Conservation (phyloP, 2,113 vertebrate species). For the Puntigrus tetrazona region DNA sequence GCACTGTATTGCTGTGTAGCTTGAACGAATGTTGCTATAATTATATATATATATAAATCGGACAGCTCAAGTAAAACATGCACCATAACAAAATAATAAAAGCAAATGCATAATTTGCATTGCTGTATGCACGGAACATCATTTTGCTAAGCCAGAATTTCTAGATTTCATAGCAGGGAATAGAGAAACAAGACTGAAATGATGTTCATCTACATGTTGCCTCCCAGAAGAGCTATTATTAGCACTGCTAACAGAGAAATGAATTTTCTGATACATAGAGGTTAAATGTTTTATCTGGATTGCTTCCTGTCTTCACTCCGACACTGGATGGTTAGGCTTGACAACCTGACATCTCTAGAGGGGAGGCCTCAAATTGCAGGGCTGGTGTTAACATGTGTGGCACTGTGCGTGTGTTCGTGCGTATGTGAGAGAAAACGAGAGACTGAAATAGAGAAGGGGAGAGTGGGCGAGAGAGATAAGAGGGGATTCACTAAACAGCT, state of each 20-base stretch:
- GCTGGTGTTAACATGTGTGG: conserved; percentile 44
- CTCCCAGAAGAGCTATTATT: conserved; percentile 38
- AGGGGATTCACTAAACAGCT: conserved; percentile 17
- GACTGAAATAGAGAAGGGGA: not conserved
- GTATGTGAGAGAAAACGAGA: not conserved
- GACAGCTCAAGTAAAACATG: not conserved
- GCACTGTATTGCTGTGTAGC: not conserved
- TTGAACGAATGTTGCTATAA: not conserved
- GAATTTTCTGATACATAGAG: conserved; percentile 38
- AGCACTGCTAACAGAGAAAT: conserved; percentile 29
- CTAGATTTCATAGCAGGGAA: not conserved
- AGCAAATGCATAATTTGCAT: no score
- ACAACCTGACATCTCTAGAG: conserved; percentile 39
- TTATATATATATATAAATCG: not conserved
- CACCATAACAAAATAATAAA: not conserved
- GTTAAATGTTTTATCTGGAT: conserved; percentile 33
- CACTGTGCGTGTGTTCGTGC: conserved; percentile 22
- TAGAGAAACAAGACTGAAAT: conserved; percentile 22
- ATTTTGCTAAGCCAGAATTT: not conserved
- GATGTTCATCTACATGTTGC: conserved; percentile 26
- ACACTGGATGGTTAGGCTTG: conserved; percentile 44
- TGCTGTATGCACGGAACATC: no score
- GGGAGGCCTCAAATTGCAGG: conserved; percentile 44
- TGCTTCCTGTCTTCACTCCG: conserved; percentile 28
- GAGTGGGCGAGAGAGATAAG: conserved; percentile 5